phyloP scores from a whole-genome alignment of 1,140 invertebrate species.

The Calephelis virginiensis region DNA sequence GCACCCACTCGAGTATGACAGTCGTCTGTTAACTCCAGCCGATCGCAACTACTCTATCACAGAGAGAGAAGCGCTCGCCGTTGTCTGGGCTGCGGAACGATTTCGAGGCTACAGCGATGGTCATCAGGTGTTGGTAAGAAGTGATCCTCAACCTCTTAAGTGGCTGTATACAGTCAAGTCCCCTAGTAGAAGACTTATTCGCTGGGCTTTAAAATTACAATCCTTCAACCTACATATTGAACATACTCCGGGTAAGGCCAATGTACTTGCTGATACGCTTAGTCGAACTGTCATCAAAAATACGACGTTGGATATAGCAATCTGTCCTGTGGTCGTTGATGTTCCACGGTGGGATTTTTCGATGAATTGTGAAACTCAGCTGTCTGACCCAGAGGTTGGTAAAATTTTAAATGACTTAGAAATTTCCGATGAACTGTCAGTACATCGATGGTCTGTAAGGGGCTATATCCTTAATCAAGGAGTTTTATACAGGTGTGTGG shows the following conservation, averaged over 20 bases:
- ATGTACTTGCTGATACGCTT: constrained; percentile 31
- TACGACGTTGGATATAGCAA: constrained; percentile 20
- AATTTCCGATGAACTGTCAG: constrained; percentile 16
- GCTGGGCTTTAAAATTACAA: constrained; percentile 51
- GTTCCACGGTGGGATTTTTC: too few species aligned
- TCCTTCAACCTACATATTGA: constrained; percentile 34
- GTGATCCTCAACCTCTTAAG: constrained; percentile 69
- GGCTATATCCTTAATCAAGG: constrained; percentile 26
- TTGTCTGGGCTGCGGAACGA: constrained; percentile 20
- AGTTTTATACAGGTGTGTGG: constrained; percentile 22
- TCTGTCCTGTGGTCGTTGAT: too few species aligned
- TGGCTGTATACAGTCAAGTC: constrained; percentile 69
- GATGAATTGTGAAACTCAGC: too few species aligned
- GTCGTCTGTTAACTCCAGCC: constrained; percentile 13
- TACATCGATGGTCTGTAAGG: constrained; percentile 7
- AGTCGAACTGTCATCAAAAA: constrained; percentile 39
- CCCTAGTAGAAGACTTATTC: constrained; percentile 43
- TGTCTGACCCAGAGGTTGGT: too few species aligned
- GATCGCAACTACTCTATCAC: background rate
- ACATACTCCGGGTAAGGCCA: constrained; percentile 30
- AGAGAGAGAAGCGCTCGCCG: background rate
- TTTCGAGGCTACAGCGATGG: constrained; percentile 46
- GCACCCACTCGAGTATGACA: constrained; percentile 67
- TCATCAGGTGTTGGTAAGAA: constrained; percentile 51
- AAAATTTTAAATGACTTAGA: too few species aligned